A percentile compares a stretch with the other conserved stretches of the same genome.
Conservation (phyloP, 2,797 vertebrate species). For the Eulemur mongoz region DNA sequence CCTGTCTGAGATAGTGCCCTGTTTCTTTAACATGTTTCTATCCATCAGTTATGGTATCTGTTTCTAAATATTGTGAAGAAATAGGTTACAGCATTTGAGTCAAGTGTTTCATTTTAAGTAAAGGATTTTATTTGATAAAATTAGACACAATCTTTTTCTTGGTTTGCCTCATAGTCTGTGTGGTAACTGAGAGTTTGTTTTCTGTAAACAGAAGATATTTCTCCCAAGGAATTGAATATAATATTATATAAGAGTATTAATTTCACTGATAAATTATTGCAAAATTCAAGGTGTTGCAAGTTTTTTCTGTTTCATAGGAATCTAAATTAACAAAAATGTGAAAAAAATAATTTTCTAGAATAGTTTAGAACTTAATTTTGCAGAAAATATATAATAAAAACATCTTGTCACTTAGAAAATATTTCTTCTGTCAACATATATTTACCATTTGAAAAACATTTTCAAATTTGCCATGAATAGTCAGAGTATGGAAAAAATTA, state of each 20-base stretch:
- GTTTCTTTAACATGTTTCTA: background rate
- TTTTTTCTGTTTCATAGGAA: background rate
- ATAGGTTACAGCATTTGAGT: background rate
- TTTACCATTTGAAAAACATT: background rate
- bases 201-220: background rate
- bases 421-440: background rate
- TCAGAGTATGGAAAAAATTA: background rate
- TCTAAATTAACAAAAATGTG: background rate
- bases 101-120: slow-evolving; percentile 27
- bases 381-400: background rate
- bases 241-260: background rate
- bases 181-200: background rate
- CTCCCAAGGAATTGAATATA: background rate
- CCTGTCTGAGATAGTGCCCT: background rate
- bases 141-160: background rate
- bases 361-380: background rate
- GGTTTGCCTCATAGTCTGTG: background rate
- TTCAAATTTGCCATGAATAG: background rate
- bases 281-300: background rate
- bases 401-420: background rate
- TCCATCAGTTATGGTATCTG: background rate
- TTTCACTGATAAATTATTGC: slow-evolving; percentile 18
- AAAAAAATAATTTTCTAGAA: background rate
- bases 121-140: slow-evolving; percentile 23
- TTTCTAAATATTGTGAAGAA: background rate